Conservation (phyloP, 2,888 invertebrate genomes). For the Leptarthrus brevirostris region DNA sequence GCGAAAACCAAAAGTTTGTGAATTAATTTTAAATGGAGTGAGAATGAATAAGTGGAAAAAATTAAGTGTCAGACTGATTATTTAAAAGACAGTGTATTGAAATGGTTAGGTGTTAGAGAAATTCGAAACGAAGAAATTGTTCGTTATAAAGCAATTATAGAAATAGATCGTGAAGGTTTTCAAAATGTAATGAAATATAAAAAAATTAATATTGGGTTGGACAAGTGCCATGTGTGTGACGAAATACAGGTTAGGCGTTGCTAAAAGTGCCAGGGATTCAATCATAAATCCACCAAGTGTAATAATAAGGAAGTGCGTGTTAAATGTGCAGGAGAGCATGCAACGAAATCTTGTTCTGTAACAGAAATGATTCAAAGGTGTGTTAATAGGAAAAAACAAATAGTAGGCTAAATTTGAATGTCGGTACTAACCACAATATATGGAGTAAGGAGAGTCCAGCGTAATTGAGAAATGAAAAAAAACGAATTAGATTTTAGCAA, state of each 20-base stretch:
- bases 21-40: background rate
- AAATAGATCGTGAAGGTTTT: conserved; percentile 42
- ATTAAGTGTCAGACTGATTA: background rate
- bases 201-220: conserved; percentile 50
- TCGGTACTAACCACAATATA: no score
- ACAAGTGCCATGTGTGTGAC: conserved; percentile 51
- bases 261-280: conserved; percentile 52
- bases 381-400: conserved; percentile 43
- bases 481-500: no score
- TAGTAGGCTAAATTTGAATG: conserved; percentile 22
- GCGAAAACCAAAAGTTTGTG: background rate
- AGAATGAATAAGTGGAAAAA: background rate
- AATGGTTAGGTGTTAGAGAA: background rate
- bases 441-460: no score
- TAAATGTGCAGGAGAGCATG: conserved; percentile 13
- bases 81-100: background rate
- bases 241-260: conserved; percentile 49
- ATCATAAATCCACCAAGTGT: conserved; percentile 46
- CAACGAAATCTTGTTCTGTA: background rate
- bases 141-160: background rate
- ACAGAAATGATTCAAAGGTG: background rate
- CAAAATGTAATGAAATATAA: conserved; percentile 39
- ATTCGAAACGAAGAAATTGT: background rate
- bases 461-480: no score
- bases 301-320: conserved; percentile 16